Conservation (phyloP, 2,113 vertebrate species). For the Oostethus manadensis region DNA sequence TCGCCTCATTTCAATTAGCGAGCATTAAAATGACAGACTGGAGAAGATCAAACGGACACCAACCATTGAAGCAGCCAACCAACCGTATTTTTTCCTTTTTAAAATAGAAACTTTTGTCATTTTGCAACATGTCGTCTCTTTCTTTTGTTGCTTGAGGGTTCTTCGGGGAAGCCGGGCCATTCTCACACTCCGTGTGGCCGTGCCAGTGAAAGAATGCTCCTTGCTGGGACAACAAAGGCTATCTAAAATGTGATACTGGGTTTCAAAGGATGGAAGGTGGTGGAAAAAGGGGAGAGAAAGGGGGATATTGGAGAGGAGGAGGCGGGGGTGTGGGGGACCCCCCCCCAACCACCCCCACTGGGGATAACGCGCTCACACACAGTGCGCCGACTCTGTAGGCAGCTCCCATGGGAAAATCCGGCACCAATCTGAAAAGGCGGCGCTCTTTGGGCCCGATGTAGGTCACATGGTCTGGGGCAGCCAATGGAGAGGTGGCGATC, state of each 20-base stretch:
- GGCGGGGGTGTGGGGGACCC: conserved; percentile 20
- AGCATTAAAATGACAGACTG: not conserved
- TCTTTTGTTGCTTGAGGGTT: conserved; percentile 34
- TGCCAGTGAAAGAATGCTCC: conserved; percentile 50
- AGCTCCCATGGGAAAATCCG: conserved; percentile 79
- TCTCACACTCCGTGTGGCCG: conserved; percentile 58
- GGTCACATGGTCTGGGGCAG: conserved; percentile 64
- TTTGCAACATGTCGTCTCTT: conserved; percentile 21
- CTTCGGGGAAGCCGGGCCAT: conserved; percentile 36
- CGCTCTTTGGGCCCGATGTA: conserved; percentile 40
- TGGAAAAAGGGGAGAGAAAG: conserved; percentile 42
- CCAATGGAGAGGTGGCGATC: conserved; percentile 67
- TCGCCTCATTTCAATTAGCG: not conserved
- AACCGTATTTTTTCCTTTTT: not conserved
- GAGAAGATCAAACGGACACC: conserved; percentile 1
- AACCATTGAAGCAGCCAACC: conserved; percentile 6
- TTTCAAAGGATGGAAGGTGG: conserved; percentile 64
- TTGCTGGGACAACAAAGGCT: conserved; percentile 66
- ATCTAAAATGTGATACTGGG: conserved; percentile 67
- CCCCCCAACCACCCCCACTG: conserved; percentile 25
- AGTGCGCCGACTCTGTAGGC: conserved; percentile 43
- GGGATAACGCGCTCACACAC: conserved; percentile 25
- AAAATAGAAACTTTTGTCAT: not conserved
- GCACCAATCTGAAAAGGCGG: conserved; percentile 57
- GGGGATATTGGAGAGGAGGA: conserved; percentile 50